These are phyloP conservation scores for Rhodophaea formosa DNA, from an alignment of 2,888 invertebrate genomes.

Conservation along the genomic window DNA sequence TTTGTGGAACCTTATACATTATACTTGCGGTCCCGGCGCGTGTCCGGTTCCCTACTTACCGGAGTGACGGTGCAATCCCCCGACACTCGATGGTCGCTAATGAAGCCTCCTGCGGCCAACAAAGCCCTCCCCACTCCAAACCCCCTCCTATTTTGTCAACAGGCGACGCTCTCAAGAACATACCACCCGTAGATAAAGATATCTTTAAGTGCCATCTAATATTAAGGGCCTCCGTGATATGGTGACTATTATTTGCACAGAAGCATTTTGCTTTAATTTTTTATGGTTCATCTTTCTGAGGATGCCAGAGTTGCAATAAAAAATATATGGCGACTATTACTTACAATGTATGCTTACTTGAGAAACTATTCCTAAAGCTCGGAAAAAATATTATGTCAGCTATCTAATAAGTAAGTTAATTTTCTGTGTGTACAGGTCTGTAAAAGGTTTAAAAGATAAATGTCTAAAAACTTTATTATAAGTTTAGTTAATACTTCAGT, in stretches of 20 bases:
- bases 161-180: constrained; percentile 41
- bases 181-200: constrained; percentile 26
- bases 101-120: constrained; percentile 64
- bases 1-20: constrained; percentile 27
- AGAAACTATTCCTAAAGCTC: no score
- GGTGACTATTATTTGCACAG: constrained; percentile 17
- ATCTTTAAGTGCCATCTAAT: constrained; percentile 26
- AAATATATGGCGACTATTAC: background rate
- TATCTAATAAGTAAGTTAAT: no score
- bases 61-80: constrained; percentile 56
- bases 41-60: constrained; percentile 29
- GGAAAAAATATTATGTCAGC: no score
- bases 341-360: background rate
- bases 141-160: constrained; percentile 37
- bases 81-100: constrained; percentile 51
- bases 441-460: no score
- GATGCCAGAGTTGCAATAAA: background rate
- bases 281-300: background rate
- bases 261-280: constrained; percentile 8
- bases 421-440: no score
- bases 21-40: constrained; percentile 23
- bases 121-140: constrained; percentile 38
- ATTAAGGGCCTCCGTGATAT: constrained; percentile 23
- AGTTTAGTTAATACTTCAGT: no score
- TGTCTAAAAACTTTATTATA: no score